phyloP scores from a whole-genome alignment of 2,888 invertebrate species.

The Orthonychiurus folsomi region DNA sequence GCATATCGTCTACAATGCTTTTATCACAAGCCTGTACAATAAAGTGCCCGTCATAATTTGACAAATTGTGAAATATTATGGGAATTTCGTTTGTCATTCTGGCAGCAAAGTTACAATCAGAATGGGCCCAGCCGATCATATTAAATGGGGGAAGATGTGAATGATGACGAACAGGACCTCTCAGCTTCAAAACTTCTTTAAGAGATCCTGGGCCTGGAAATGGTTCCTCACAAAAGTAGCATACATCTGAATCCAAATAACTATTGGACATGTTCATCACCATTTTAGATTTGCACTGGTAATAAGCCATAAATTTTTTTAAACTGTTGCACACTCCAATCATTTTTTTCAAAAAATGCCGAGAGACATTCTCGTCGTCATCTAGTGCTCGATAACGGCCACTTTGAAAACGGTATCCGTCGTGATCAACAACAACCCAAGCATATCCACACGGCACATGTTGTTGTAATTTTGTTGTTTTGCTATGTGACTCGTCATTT shows the following conservation, averaged over 20 bases:
- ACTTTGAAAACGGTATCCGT: not conserved
- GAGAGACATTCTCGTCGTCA: not conserved
- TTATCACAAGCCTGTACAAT: constrained; percentile 4
- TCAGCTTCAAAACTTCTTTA: too few species aligned
- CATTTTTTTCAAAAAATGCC: not conserved
- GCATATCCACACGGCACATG: not conserved
- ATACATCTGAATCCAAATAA: too few species aligned
- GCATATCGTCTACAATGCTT: not conserved
- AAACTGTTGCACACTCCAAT: not conserved
- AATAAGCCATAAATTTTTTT: too few species aligned
- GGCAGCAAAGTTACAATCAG: not conserved
- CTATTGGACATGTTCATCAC: too few species aligned
- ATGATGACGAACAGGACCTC: constrained; percentile 1
- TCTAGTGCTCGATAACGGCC: not conserved
- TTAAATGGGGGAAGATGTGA: not conserved
- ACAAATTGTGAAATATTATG: not conserved
- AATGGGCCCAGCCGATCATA: not conserved
- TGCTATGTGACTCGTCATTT: not conserved
- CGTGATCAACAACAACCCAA: not conserved
- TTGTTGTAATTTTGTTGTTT: not conserved
- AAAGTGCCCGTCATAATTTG: constrained; percentile 3
- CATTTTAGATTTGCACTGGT: too few species aligned
- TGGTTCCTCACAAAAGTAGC: too few species aligned
- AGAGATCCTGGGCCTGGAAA: too few species aligned
- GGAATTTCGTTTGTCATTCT: not conserved